Conservation (phyloP, 2,888 invertebrate genomes). For the Polyploca ridens region DNA sequence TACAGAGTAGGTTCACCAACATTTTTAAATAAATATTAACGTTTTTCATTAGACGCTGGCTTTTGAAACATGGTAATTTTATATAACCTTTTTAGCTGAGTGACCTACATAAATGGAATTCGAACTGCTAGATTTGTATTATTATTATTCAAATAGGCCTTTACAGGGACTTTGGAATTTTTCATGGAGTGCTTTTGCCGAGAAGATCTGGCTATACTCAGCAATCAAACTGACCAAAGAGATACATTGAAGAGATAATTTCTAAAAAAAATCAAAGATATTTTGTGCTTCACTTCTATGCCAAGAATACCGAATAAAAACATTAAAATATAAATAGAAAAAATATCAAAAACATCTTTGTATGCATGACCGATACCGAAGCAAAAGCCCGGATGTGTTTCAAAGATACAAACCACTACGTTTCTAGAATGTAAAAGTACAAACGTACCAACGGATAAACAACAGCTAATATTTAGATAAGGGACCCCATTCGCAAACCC, state of each 20-base stretch:
- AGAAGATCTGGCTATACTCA: too few relatives aligned
- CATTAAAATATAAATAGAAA: conserved; percentile 11
- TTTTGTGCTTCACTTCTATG: too few relatives aligned
- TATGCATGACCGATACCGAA: conserved; percentile 60
- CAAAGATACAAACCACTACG: conserved; percentile 56
- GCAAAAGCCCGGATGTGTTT: conserved; percentile 53
- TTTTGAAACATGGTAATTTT: not conserved
- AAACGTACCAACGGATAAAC: conserved; percentile 59
- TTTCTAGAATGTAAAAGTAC: conserved; percentile 58
- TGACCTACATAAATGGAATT: too few relatives aligned
- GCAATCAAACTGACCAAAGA: too few relatives aligned
- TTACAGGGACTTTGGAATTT: too few relatives aligned
- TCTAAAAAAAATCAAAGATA: too few relatives aligned
- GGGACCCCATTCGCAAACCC: conserved; percentile 57
- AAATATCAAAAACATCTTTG: conserved; percentile 40
- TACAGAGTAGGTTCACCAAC: not conserved
- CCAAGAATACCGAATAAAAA: too few relatives aligned
- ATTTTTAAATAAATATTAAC: not conserved
- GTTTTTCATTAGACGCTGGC: not conserved
- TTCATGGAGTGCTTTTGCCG: too few relatives aligned
- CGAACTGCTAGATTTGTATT: too few relatives aligned
- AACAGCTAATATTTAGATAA: conserved; percentile 74
- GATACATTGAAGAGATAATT: too few relatives aligned
- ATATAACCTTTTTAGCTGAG: too few relatives aligned
- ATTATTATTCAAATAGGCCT: too few relatives aligned